Base-by-base conservation (phyloP, 2,888 invertebrate species). In the Liodrosophila aerea region DNA sequence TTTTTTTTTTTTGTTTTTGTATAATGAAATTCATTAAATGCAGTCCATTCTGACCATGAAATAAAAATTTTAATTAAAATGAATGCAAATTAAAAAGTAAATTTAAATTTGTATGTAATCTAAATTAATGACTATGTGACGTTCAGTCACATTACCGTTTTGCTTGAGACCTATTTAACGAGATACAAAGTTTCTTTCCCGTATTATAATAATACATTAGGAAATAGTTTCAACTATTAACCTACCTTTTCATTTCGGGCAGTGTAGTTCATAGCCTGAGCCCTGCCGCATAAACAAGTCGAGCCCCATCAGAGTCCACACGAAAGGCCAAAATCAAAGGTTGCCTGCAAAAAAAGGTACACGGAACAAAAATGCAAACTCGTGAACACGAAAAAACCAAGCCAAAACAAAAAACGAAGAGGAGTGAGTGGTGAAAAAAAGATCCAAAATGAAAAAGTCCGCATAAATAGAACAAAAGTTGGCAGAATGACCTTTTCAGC, bases 401-500 rank as follows among this genome's bases (percentile, higher is more conserved):
- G 12, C n/a, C 41, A 47, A 18, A 66, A 52, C 39, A 51, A 54
- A 36, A 22, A 13, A 40, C 13, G 41, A 33, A 37, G 11, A 43
- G 34, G 50, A 62, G 22, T 30, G 50, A 62, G 22, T 30, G 45
- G 64, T 49, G 44, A 41, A 56, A 54, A 66, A 34, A 68, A 53
- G 27, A 27, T 36, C 12, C 15, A 27, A 15, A 4, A 31, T n/a
- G 27, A 15, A 73, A 69, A 71, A 71, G 69, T 72, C 67, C 49
- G 59, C 73, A 73, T 68, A 74, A 84, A 84, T 70, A 70, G 72
- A 53, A 71, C 69, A 73, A 82, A 77, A 82, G 77, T 77, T 81
- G 65, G 75, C 60, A 50, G 77, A 86, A 82, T 87, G 77, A 86
- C 87, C 87, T 86, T 80, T 87, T 78, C 76, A 73, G 30, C 37